Base-by-base conservation (phyloP, 1,140 invertebrate species). In the Camponotus floridanus region DNA sequence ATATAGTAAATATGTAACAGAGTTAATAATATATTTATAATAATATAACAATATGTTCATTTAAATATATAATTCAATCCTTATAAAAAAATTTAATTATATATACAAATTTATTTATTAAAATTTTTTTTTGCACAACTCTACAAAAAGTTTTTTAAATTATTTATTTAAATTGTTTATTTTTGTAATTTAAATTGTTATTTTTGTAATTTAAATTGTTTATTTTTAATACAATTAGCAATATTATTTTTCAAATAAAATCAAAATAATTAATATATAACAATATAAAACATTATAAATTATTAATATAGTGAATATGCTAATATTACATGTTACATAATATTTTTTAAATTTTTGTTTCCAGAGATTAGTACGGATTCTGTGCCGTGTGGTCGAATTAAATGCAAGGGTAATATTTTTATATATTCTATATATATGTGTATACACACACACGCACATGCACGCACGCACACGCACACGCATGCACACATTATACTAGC, bases 311-410 rank as follows among this genome's bases (percentile, higher is more conserved):
- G 13, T 57, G 6, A 45, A 36, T 55, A 76, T 21, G 15, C 15
- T 26, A 74, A 74, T 39, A 39, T 36, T 84, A 64, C 9, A 84
- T 18, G 33, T 45, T 13, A 13, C 42, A n/a, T 2, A n/a, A 64
- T 0, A 48, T 36, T 65, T 65, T 51, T 9, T 6, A 67, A 26
- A 65, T 55, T 73, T 83, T 70, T 18, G 4, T 89, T 92, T 89
- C 5, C 2, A 94, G 94, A 93, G 76, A 88, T 92, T 39, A 71
- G 91, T 55, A 94, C 89, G 61, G 93, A 94, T 73, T 87, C 91
- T 33, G 86, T 91, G 7, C 4, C 88, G 76, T 95, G 94, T 68
- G 91, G 94, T 26, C 92, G 94, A 0, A 90, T 88, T 15, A 94
- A 91, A 90, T 95, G 94, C 88, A 92, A 90, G 39, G 91, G 74